Base-by-base conservation (phyloP, 2,797 vertebrate genomes). In the Huso huso region DNA sequence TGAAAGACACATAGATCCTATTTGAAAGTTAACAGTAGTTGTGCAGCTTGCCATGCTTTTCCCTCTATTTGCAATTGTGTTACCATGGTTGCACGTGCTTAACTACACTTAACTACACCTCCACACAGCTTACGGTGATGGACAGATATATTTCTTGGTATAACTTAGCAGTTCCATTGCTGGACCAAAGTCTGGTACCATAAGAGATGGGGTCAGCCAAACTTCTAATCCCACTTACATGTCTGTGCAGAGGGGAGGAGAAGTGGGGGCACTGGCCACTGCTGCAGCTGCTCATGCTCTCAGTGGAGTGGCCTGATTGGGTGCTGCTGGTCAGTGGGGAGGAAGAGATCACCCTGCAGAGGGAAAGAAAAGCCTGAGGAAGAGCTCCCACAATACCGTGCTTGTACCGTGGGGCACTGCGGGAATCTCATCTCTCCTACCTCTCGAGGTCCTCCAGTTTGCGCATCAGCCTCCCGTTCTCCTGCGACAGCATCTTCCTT, bases 401-500 rank as follows among this genome's bases (percentile, higher is more conserved):
- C 3, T 8, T 51, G 10, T 61, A 23, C 49, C 48, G 50, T 6
- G 1, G 37, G 8, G 37, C n/a, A 7, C 11, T 12, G 23, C 48
- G 8, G 23, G 10, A 11, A 18, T 18, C 15, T 18, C 15, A 48
- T 62, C 12, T 62, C 12, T 63, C 37, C 10, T 53, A 79, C 75
- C 71, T 72, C 9, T 23, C 62, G 12, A 69, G 63, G 8, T 75
- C 69, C 0, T 49, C 65, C 37, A 75, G 71, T 61, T 76, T 71
- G 62, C 69, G 8, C 6, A 70, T 62, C 52, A 76, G n/a, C 12
- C 68, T 1, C 49, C 51, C 51, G 37, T 65, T 69, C 18, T 74
- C 63, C n/a, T 74, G 51, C 60, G 64, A 69, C 6, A 66, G 48
- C 5, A 68, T 71, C 3, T 8, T 74, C 81, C 72, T 75, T 68